Evolutionary conservation across 2,888 invertebrate species (phyloP).

Genomic region (Lycophotia porphyrea): DNA sequence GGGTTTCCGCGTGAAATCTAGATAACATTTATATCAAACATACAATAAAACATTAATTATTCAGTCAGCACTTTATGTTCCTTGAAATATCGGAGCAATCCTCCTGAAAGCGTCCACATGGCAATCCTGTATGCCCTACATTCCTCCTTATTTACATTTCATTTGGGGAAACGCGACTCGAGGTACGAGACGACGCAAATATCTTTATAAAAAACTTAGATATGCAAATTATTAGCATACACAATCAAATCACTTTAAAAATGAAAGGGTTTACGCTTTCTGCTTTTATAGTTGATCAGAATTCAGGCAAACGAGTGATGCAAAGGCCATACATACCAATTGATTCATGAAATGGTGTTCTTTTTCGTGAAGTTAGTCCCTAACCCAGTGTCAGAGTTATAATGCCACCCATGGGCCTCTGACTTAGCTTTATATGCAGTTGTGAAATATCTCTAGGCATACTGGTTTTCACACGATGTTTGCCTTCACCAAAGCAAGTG

Average conservation of each 20-base stretch:
- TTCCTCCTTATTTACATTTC: conserved; percentile 82
- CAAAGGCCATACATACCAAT: neutral
- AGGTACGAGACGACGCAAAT: conserved; percentile 48
- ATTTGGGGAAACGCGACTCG: conserved; percentile 78
- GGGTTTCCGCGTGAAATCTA: neutral
- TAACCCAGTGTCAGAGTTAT: too few relatives aligned
- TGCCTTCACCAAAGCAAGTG: too few relatives aligned
- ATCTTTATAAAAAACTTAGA: conserved; percentile 32
- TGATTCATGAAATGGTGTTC: neutral
- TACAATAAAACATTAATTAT: neutral
- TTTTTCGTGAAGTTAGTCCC: too few relatives aligned
- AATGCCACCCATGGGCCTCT: too few relatives aligned
- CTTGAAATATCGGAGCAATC: conserved; percentile 25
- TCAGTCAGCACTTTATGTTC: conserved; percentile 10
- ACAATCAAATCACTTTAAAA: conserved; percentile 35
- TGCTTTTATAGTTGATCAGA: neutral
- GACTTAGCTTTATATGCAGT: too few relatives aligned
- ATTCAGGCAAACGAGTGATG: neutral
- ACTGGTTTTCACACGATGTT: too few relatives aligned
- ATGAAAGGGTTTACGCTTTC: neutral
- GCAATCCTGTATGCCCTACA: conserved; percentile 68
- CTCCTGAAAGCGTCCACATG: conserved; percentile 13
- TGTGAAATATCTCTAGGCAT: too few relatives aligned
- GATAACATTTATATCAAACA: neutral
- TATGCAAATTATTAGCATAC: conserved; percentile 50